A percentile compares a stretch with the other conserved stretches of the same genome.
Conservation (phyloP, 2,888 invertebrate genomes). For the Megalurothrips usitatus region DNA sequence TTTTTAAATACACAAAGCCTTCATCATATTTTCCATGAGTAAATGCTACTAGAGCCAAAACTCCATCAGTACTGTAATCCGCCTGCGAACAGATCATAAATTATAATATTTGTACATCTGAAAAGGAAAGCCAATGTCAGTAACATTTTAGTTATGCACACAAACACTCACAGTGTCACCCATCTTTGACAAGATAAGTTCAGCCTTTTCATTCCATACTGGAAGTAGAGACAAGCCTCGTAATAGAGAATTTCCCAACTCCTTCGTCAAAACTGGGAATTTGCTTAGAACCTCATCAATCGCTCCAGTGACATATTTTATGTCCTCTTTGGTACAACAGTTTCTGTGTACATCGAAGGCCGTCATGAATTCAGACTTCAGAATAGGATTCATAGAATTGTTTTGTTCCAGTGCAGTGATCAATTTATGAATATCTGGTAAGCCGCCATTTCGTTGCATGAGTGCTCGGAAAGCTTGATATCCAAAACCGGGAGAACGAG, state of each 20-base stretch:
- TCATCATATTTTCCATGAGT: neutral
- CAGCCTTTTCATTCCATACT: neutral
- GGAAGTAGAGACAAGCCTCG: neutral
- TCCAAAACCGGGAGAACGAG: neutral
- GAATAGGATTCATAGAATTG: neutral
- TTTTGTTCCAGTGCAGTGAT: neutral
- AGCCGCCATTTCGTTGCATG: neutral
- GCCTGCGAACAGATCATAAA: neutral
- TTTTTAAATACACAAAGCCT: neutral
- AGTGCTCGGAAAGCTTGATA: neutral
- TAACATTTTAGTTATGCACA: neutral
- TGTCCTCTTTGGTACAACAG: neutral
- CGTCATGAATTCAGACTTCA: neutral
- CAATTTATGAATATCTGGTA: neutral
- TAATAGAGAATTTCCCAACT: neutral
- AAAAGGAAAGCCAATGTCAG: neutral
- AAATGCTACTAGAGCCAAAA: neutral
- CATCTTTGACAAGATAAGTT: neutral
- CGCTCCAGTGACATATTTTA: neutral
- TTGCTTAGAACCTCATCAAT: neutral
- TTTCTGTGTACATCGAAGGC: neutral
- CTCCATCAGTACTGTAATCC: neutral
- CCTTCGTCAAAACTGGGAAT: neutral
- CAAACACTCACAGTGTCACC: neutral
- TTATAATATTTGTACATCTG: neutral